These are phyloP conservation scores for Argentina silus DNA, from an alignment of 2,797 vertebrate species.

Conservation along the genomic window DNA sequence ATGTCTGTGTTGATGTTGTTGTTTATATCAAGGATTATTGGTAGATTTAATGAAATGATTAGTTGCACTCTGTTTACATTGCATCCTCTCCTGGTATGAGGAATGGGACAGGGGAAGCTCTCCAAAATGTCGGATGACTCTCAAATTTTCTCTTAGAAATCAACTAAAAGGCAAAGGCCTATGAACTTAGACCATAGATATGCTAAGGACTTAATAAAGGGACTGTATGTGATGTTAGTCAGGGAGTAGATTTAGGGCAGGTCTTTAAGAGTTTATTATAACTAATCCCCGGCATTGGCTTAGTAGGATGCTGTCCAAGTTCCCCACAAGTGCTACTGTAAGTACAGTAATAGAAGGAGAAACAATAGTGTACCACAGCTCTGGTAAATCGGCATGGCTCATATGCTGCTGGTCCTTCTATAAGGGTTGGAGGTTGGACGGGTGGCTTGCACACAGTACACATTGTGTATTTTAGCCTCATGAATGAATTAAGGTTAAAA, in stretches of 20 bases:
- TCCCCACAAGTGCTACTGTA: neutral
- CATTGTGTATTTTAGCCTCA: neutral
- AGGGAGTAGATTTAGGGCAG: slow-evolving; percentile 5
- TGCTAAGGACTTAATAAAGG: neutral
- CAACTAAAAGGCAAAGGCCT: slow-evolving; percentile 12
- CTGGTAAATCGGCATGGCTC: too few relatives aligned
- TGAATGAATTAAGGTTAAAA: neutral
- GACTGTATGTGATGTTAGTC: neutral
- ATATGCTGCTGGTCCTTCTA: too few relatives aligned
- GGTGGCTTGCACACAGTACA: neutral
- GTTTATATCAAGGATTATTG: slow-evolving; percentile 9
- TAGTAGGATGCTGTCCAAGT: neutral
- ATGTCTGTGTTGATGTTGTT: neutral
- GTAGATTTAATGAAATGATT: slow-evolving; percentile 24
- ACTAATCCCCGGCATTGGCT: neutral
- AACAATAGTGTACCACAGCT: neutral
- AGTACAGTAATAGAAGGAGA: neutral
- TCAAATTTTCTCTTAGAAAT: neutral
- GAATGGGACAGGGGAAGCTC: neutral
- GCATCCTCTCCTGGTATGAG: slow-evolving; percentile 29
- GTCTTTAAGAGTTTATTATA: neutral
- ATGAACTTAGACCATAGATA: slow-evolving; percentile 3
- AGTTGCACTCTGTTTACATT: slow-evolving; percentile 53
- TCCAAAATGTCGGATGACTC: neutral
- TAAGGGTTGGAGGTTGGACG: too few relatives aligned